phyloP scores from a whole-genome alignment of 2,113 vertebrate genomes.

The Cepphus grylle region DNA sequence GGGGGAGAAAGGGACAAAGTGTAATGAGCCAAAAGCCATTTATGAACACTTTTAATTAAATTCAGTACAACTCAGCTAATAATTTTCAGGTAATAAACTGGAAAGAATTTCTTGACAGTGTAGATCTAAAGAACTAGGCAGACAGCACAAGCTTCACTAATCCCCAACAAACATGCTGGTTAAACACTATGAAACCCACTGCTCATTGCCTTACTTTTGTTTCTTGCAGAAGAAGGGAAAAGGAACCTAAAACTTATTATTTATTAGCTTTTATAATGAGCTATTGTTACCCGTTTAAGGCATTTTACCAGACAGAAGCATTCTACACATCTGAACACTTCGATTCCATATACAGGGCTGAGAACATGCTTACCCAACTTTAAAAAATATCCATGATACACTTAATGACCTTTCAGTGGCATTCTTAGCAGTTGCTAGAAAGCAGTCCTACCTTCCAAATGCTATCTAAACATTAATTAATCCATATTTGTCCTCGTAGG shows the following conservation, averaged over 20 bases:
- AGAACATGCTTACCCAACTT: not conserved
- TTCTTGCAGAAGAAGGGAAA: not conserved
- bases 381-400: not conserved
- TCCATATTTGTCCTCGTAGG: not conserved
- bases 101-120: constrained; percentile 53
- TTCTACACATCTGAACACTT: not conserved
- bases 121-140: constrained; percentile 6
- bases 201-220: not conserved
- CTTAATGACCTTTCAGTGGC: not conserved
- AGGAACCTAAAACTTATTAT: not conserved
- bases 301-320: not conserved
- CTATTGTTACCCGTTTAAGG: not conserved
- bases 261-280: not conserved
- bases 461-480: not conserved
- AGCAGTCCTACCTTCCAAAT: not conserved
- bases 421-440: not conserved
- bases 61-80: constrained; percentile 36
- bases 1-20: constrained; percentile 40
- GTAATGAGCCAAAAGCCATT: constrained; percentile 63
- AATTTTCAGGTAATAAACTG: constrained; percentile 61
- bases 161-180: not conserved
- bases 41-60: constrained; percentile 65
- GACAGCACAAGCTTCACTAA: constrained; percentile 22
- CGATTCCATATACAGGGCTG: not conserved
- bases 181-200: not conserved